Conservation (phyloP, 2,888 invertebrate genomes). For the Platynereis dumerilii region DNA sequence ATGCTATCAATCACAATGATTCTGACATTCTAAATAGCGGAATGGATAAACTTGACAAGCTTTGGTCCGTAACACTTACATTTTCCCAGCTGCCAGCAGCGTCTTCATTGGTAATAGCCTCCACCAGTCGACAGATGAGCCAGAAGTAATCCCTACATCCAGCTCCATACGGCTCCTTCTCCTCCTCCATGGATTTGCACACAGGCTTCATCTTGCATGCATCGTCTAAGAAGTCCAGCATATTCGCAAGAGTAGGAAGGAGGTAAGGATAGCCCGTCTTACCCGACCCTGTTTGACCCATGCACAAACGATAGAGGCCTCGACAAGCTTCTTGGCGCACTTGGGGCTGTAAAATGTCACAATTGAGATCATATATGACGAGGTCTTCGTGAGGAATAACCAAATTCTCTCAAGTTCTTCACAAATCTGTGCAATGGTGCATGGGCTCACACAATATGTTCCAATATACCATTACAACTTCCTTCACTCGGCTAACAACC, state of each 20-base stretch:
- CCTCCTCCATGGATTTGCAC: constrained; percentile 55
- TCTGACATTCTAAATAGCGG: too few species aligned
- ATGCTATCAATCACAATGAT: too few species aligned
- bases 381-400: too few species aligned
- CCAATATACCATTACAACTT: too few species aligned
- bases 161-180: constrained; percentile 87
- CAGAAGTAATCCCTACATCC: constrained; percentile 95
- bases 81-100: constrained; percentile 53
- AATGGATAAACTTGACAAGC: too few species aligned
- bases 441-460: too few species aligned
- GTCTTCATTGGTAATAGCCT: constrained; percentile 71
- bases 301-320: constrained; percentile 86
- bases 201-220: constrained; percentile 84
- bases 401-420: too few species aligned
- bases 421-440: too few species aligned
- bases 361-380: neutral
- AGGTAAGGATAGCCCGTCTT: constrained; percentile 61
- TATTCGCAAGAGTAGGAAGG: constrained; percentile 80
- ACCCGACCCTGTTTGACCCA: constrained; percentile 68
- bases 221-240: constrained; percentile 80
- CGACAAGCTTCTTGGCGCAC: constrained; percentile 91
- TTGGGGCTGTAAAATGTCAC: too few species aligned
- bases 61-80: too few species aligned
- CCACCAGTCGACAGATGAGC: constrained; percentile 86
- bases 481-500: too few species aligned